phyloP scores from a whole-genome alignment of 2,113 vertebrate genomes.

The Piprites chloris region DNA sequence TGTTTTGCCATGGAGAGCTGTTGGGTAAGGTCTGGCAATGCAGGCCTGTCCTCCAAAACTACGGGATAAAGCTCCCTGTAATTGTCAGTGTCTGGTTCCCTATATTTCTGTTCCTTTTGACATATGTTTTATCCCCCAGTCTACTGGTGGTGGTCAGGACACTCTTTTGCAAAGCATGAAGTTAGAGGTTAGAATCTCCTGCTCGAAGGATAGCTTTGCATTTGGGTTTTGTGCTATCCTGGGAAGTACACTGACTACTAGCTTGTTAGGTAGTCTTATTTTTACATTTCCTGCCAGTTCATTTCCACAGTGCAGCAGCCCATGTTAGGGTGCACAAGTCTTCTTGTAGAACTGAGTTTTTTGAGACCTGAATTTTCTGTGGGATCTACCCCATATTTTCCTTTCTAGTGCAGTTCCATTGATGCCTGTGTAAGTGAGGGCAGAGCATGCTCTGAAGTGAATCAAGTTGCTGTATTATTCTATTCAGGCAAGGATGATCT shows the following conservation, averaged over 20 bases:
- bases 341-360: not conserved
- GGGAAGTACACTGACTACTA: accelerated
- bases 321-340: too few relatives aligned
- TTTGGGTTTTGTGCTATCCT: not conserved
- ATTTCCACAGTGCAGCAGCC: not conserved
- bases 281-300: not conserved
- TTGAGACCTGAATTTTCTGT: not conserved
- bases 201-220: not conserved
- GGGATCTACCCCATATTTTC: not conserved
- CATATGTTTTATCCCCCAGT: not conserved
- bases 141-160: not conserved
- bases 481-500: not conserved
- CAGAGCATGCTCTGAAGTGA: not conserved
- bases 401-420: not conserved
- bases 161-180: accelerated
- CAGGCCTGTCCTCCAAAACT: not conserved
- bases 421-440: not conserved
- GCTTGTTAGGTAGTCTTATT: not conserved
- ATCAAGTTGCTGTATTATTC: not conserved
- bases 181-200: not conserved
- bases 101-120: not conserved
- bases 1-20: not conserved
- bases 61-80: not conserved
- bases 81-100: not conserved
- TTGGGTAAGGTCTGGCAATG: not conserved